These are phyloP conservation scores for Cephus spinipes DNA, from an alignment of 2,888 invertebrate species.

Conservation along the genomic window DNA sequence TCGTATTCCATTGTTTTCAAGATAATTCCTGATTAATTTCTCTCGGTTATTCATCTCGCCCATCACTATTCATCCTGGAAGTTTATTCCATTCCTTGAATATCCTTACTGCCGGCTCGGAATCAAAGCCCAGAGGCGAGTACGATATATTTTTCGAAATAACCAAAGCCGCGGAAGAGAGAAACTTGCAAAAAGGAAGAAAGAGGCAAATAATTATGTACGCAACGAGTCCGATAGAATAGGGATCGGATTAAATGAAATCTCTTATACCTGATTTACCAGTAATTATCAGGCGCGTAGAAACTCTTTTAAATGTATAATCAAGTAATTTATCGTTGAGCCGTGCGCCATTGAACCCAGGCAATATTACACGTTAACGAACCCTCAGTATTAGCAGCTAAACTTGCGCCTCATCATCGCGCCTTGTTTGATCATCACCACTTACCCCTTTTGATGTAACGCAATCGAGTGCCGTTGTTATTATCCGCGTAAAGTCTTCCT, in stretches of 20 bases:
- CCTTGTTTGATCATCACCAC: constrained; percentile 32
- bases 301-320: neutral
- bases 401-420: neutral
- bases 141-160: neutral
- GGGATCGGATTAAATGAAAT: neutral
- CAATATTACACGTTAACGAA: neutral
- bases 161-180: fast-evolving
- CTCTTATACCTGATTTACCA: too few species aligned
- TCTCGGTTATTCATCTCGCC: constrained; percentile 34
- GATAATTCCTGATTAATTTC: constrained; percentile 32
- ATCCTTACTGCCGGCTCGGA: neutral
- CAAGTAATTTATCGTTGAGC: neutral
- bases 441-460: constrained; percentile 24
- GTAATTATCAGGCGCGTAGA: neutral
- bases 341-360: neutral
- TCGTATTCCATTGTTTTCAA: constrained; percentile 19
- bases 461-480: constrained; percentile 16
- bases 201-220: neutral
- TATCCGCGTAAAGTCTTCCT: constrained; percentile 42
- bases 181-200: neutral
- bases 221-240: neutral
- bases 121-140: neutral
- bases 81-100: constrained; percentile 18
- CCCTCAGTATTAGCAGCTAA: neutral
- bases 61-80: constrained; percentile 35